Evolutionary conservation across 37 sponge, comb jelly and placozoan species (phyloP).

Genomic region (Axinella damicornis): DNA sequence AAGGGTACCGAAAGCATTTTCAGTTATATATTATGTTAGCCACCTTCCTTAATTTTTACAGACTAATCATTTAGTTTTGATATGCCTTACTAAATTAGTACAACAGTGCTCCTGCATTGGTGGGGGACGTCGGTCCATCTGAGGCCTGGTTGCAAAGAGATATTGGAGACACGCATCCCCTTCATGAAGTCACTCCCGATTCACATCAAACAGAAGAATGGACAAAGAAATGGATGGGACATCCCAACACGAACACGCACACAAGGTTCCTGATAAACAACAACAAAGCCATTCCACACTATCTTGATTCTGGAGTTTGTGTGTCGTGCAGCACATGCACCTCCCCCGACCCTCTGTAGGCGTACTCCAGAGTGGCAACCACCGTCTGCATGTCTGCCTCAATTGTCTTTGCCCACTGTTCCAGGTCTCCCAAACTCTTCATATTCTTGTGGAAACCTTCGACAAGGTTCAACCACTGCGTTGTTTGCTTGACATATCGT

Average conservation of each 20-base stretch:
- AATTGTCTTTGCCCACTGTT: conserved; percentile 94
- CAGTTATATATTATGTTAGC: too few species aligned
- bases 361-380: conserved; percentile 80
- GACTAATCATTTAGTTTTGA: too few species aligned
- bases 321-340: conserved; percentile 46
- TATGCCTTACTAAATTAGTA: too few species aligned
- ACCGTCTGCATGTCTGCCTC: conserved; percentile 90
- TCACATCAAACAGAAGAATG: not conserved
- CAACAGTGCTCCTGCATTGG: too few species aligned
- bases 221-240: not conserved
- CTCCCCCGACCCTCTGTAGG: conserved; percentile 82
- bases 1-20: too few species aligned
- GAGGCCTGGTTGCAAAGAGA: too few species aligned
- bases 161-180: too few species aligned
- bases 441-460: conserved; percentile 93
- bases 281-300: too few species aligned
- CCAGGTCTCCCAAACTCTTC: conserved; percentile 93
- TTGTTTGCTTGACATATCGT: conserved; percentile 86
- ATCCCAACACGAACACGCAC: not conserved
- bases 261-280: not conserved
- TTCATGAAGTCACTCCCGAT: not conserved
- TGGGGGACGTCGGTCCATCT: too few species aligned
- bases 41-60: too few species aligned
- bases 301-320: not conserved
- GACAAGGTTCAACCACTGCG: conserved; percentile 88